These are phyloP conservation scores for Mythimna lalbum DNA, from an alignment of 2,888 invertebrate species.

Conservation along the genomic window DNA sequence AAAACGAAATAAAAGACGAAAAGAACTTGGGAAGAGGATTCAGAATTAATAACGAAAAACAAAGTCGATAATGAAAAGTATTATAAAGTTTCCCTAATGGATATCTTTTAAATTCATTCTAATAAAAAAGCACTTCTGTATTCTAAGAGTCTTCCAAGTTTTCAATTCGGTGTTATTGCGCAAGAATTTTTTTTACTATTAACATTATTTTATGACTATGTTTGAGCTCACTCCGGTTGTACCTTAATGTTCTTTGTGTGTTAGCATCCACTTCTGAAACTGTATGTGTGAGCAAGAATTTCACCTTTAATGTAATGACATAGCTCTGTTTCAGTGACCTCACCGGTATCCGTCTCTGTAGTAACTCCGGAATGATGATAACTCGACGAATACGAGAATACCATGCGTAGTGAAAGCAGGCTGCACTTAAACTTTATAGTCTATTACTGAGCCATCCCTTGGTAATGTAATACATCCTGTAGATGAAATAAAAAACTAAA, in stretches of 20 bases:
- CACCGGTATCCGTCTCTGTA: constrained; percentile 21
- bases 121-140: constrained; percentile 9
- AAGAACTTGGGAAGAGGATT: neutral
- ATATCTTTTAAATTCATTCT: constrained; percentile 15
- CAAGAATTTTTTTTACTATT: neutral
- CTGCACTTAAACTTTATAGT: constrained; percentile 61
- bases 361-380: constrained; percentile 50
- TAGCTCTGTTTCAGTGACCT: constrained; percentile 7
- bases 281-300: constrained; percentile 4
- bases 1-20: constrained; percentile 4
- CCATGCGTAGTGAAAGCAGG: constrained; percentile 51
- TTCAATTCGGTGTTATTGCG: constrained; percentile 6
- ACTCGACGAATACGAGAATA: constrained; percentile 28
- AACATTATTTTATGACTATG: constrained; percentile 5
- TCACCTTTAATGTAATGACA: constrained; percentile 17
- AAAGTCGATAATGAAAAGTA: constrained; percentile 29
- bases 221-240: neutral
- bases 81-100: constrained; percentile 19
- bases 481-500: constrained; percentile 45
- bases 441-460: constrained; percentile 49
- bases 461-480: constrained; percentile 27
- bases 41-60: constrained; percentile 20
- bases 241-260: neutral
- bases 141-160: neutral
- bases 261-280: neutral